Evolutionary conservation across 1,140 invertebrate species (phyloP), one percentile per base, ranked within the genome.

Genomic region (Venturia canescens): DNA sequence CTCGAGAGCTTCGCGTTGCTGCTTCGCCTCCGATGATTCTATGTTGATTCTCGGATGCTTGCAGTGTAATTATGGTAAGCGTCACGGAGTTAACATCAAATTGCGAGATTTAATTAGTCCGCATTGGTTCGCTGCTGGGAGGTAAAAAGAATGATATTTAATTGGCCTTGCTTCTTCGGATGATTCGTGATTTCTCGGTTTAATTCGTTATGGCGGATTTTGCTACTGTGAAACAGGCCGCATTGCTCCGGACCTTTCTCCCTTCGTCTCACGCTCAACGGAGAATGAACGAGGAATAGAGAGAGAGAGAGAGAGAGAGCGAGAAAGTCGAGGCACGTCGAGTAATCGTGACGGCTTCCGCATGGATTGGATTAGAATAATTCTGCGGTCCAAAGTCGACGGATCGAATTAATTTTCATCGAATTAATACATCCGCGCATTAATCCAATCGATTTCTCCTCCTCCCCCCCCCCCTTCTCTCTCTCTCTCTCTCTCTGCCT

Each of bases 351-450:
- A 27, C 60, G 71, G 72, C 80, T 79, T 79, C 77, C 67, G 50
- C 77, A 72, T 81, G 80, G 83, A 87, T 86, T 74, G 82, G 77
- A 84, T 85, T 87, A 86, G 84, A 84, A 83, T 82, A 84, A 86
- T 85, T 87, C 80, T 74, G n/a, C 81, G 81, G 75, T 77, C 75
- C 67, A 82, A 84, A 83, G 80, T 82, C 83, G 84, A 80, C 78
- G 84, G 80, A 79, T 78, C 84, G 86, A 88, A 89, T 89, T 89
- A 89, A 88, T 89, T 89, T 89, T 88, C 87, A 85, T 86, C 86
- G 87, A 87, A 89, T 89, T 88, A 89, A 89, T 89, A 79, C 88
- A 86, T 57, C 82, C 83, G 74, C 57, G 85, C 84, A 88, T 89
- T 88, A 88, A 89, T 89, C 84, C 85, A 88, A 89, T 88, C 87